Evolutionary conservation across 2,797 vertebrate species (phyloP), one percentile per base, ranked within the genome.

Genomic region (Clarias laeviceps): DNA sequence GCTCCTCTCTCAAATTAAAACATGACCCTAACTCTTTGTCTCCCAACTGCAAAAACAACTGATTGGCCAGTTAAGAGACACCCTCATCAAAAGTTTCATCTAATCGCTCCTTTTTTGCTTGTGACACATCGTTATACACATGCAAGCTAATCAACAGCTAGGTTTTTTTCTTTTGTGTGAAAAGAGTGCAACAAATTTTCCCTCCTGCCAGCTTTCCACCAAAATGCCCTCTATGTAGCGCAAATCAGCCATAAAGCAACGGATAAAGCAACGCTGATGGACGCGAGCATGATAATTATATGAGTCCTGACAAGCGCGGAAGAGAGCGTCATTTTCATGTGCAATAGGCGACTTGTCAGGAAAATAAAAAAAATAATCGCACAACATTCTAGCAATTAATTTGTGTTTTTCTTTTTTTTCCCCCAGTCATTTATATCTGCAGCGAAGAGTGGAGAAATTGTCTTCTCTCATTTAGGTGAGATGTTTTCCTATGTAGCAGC

Each of bases 51-150:
- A 57, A 80, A 87, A 93, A 91, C 84, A 91, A 72, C 90, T 91
- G 91, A 93, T 92, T 92, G 90, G 86, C 82, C 79, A 81, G 79
- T 54, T 56, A 68, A 66, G 18, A 80, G 45, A 56, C 89, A 83
- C 90, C 84, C 90, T 91, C 77, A 87, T 89, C 85, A 92, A 92
- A 93, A 92, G 89, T 89, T 91, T 88, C 76, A 89, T 91, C 88
- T 87, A 90, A 93, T 91, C 91, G 90, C 89, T 84, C 86, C 81
- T 88, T 88, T 54, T 65, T 22, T 50, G 17, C 40, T 87, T 85
- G 80, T 32, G 88, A 90, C 80, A 83, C 87, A 82, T 88, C 45
- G 77, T 92, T 92, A 91, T 87, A 89, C 84, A 86, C 85, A 90
- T 87, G 8, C 85, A 68, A 61, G 82, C 87, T 89, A 83, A 92